These are phyloP conservation scores for Athalia rosae DNA, from an alignment of 2,888 invertebrate genomes.

Conservation along the genomic window DNA sequence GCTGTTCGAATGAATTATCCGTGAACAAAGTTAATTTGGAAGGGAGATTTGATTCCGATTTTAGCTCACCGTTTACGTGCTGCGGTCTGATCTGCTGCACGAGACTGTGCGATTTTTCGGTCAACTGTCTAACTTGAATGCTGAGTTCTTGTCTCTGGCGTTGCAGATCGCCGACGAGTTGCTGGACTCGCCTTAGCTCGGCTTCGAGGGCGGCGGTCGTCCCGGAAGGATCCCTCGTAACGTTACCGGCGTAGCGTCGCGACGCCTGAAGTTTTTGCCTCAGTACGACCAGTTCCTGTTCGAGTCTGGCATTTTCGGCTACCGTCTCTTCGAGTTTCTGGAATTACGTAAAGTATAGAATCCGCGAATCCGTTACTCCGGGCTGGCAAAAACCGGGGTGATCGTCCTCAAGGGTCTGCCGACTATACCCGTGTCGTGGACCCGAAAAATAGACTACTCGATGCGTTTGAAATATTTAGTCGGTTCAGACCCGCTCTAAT, in stretches of 20 bases:
- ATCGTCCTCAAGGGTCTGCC: too few species aligned
- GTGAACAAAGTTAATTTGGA: background rate
- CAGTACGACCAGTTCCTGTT: slow-evolving; percentile 89
- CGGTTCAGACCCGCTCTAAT: background rate
- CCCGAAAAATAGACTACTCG: background rate
- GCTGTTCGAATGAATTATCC: slow-evolving; percentile 50
- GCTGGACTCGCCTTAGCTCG: slow-evolving; percentile 89
- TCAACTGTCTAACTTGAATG: slow-evolving; percentile 88
- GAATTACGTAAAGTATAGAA: slow-evolving; percentile 36
- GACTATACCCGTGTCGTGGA: too few species aligned
- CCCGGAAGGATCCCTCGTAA: slow-evolving; percentile 68
- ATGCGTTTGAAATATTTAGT: too few species aligned
- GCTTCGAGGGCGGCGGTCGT: slow-evolving; percentile 84
- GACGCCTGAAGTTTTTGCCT: slow-evolving; percentile 88
- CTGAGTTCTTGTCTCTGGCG: slow-evolving; percentile 90
- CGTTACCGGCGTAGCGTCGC: slow-evolving; percentile 74
- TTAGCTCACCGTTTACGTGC: slow-evolving; percentile 32
- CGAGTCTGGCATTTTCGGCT: slow-evolving; percentile 90
- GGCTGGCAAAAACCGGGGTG: too few species aligned
- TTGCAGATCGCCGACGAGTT: slow-evolving; percentile 89
- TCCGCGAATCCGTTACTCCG: too few species aligned
- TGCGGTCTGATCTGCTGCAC: slow-evolving; percentile 78
- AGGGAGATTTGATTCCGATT: background rate
- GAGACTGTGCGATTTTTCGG: slow-evolving; percentile 85
- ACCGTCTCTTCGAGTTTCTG: slow-evolving; percentile 94